phyloP scores from a whole-genome alignment of 2,113 vertebrate species.

The Bos indicus region DNA sequence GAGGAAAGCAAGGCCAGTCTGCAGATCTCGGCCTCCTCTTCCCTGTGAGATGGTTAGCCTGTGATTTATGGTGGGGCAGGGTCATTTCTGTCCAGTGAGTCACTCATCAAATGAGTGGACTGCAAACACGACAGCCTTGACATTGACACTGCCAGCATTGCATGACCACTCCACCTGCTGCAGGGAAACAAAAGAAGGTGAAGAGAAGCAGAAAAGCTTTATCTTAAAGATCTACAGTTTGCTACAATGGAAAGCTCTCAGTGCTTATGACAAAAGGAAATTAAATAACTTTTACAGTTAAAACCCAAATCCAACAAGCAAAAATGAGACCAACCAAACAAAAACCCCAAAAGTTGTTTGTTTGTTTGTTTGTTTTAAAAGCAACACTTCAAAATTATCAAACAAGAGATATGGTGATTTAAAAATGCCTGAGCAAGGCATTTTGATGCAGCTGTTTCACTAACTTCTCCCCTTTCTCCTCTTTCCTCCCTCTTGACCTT shows the following conservation, averaged over 20 bases:
- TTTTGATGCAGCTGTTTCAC: neutral
- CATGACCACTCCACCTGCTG: accelerated
- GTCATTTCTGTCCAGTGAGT: no score
- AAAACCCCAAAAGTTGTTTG: neutral
- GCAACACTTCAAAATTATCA: neutral
- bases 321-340: neutral
- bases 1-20: neutral
- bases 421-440: neutral
- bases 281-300: neutral
- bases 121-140: neutral
- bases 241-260: neutral
- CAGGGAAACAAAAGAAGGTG: neutral
- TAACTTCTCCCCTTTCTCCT: neutral
- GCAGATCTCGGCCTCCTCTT: neutral
- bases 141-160: accelerated
- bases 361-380: neutral
- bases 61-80: neutral
- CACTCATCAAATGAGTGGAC: accelerated
- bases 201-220: neutral
- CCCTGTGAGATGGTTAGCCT: neutral
- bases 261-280: neutral
- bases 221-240: neutral
- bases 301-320: neutral
- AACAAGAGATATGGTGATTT: neutral
- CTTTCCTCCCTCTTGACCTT: neutral